Conservation (phyloP, 2,888 invertebrate genomes). For the Trileptium ribeirensis region DNA sequence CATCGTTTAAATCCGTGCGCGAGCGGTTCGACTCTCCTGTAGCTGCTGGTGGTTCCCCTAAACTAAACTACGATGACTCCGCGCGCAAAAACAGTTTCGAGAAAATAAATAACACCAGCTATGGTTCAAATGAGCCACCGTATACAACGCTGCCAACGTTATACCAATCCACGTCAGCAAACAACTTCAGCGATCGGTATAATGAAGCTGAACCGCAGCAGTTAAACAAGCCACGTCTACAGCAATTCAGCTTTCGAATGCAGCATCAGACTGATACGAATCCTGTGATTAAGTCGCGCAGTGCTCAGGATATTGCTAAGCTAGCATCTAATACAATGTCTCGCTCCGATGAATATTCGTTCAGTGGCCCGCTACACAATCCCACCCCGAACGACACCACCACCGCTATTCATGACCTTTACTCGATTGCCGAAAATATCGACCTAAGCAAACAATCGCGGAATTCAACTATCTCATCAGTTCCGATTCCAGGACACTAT, state of each 20-base stretch:
- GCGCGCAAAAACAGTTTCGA: neutral
- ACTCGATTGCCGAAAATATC: neutral
- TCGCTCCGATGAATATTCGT: no score
- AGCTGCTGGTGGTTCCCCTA: neutral
- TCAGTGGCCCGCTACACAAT: neutral
- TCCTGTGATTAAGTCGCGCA: neutral
- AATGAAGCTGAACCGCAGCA: neutral
- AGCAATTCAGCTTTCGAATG: neutral
- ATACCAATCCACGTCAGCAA: neutral
- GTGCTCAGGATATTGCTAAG: neutral
- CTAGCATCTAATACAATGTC: no score
- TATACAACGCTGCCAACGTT: neutral
- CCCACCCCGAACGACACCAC: neutral
- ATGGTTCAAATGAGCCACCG: neutral
- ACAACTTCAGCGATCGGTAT: neutral
- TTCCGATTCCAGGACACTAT: no score
- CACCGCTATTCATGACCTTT: neutral
- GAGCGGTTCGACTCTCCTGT: neutral
- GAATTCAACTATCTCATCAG: no score
- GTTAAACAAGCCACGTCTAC: neutral
- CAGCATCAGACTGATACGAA: neutral
- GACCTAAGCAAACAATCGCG: no score
- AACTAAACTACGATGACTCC: neutral
- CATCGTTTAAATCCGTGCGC: neutral
- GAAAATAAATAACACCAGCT: neutral